phyloP scores from a whole-genome alignment of 2,797 vertebrate genomes.

The Acomys russatus region DNA sequence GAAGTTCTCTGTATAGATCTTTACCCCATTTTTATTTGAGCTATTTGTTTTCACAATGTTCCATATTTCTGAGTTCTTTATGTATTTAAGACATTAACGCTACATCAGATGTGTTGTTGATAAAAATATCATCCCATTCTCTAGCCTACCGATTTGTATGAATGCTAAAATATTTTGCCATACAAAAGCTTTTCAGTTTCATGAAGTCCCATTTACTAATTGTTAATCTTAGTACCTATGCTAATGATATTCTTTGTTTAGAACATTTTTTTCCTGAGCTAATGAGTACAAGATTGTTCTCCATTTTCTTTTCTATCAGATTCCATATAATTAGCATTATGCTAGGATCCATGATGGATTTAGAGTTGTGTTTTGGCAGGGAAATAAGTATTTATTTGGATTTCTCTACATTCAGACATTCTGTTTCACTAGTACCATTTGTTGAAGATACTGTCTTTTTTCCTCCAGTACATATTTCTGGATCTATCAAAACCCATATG shows the following conservation, averaged over 20 bases:
- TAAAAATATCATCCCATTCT: too few species aligned
- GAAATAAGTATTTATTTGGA: neutral
- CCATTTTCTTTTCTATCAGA: neutral
- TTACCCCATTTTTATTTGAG: neutral
- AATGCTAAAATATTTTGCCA: too few species aligned
- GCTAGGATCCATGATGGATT: neutral
- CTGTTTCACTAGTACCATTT: neutral
- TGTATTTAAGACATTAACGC: too few species aligned
- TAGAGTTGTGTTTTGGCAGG: neutral
- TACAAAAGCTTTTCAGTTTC: neutral
- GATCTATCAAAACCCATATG: neutral
- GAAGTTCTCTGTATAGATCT: neutral
- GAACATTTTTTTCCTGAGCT: neutral
- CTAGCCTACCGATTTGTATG: too few species aligned
- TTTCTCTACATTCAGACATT: neutral
- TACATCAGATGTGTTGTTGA: too few species aligned
- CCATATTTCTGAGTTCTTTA: too few species aligned
- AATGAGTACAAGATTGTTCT: neutral
- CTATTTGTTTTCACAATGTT: neutral
- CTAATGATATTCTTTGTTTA: too few species aligned
- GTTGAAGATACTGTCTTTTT: neutral
- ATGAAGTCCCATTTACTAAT: neutral
- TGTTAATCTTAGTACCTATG: neutral
- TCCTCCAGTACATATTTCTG: neutral
- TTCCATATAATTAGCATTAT: neutral